Evolutionary conservation across 2,113 vertebrate genomes (phyloP), one percentile per base, ranked within the genome.

Genomic region (Burhinus bistriatus): DNA sequence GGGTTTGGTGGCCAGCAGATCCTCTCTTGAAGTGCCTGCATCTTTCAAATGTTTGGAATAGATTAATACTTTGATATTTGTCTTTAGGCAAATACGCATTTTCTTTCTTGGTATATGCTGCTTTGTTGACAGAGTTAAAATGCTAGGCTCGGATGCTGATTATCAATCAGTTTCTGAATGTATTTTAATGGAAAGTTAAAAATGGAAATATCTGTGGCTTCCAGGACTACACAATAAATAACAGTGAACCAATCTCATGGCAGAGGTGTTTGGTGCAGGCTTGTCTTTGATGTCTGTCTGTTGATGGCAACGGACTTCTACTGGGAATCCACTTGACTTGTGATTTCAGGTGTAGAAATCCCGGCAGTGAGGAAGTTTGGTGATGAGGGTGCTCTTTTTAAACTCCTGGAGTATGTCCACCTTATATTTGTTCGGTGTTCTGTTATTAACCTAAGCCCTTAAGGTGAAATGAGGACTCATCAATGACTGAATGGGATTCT

Each of bases 191-290:
- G 75, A 36, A 86, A 70, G 14, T n/a, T 71, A 65, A 62, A 51
- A 80, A 38, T 44, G 30, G 57, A 40, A 70, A 59, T 52, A 13
- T 30, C 14, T 17, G 16, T 73, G 45, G 9, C 49, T 91, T 81
- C 58, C 40, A 61, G 75, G 27, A 22, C 51, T 77, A 12, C 15
- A 22, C 20, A 29, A 1, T 30, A 52, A 89, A 49, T 80, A 73
- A 45, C 2, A 7, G 17, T 1, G 3, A 65, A 55, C 22, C 12
- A 86, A 4, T 8, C 17, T 66, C 4, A 5, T 0, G 0, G 4
- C 9, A 20, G 62, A 76, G 15, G 47, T 68, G 25, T 30, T 86
- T 52, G 21, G 27, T 69, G 64, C 64, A 70, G n/a, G n/a, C 21
- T 91, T 3, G 1, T 58, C 51, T 69, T 80, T 83, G 44, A 38